phyloP scores from a whole-genome alignment of 2,113 vertebrate species.

The Oreocharis arfaki region DNA sequence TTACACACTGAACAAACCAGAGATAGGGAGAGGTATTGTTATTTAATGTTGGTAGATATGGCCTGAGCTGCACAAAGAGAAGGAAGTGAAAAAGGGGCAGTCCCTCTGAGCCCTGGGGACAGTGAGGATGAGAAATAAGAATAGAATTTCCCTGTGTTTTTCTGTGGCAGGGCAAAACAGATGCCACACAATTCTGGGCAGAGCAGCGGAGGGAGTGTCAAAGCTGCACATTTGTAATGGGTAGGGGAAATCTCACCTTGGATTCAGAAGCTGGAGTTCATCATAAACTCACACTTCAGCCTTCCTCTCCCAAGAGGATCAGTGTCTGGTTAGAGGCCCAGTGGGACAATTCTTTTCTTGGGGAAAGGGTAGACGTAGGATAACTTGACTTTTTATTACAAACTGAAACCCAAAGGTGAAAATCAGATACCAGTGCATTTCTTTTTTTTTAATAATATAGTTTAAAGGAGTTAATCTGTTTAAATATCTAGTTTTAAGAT shows the following conservation, averaged over 20 bases:
- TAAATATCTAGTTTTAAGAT: not conserved
- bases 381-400: not conserved
- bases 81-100: not conserved
- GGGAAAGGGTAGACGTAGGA: not conserved
- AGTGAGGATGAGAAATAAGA: not conserved
- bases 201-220: not conserved
- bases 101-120: not conserved
- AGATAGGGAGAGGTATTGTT: not conserved
- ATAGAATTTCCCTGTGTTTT: not conserved
- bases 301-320: not conserved
- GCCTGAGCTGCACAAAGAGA: not conserved
- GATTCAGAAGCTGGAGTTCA: not conserved
- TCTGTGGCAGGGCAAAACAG: not conserved
- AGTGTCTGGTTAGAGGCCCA: accelerated
- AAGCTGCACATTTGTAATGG: not conserved
- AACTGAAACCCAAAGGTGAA: not conserved
- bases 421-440: not conserved
- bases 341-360: not conserved
- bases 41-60: not conserved
- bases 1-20: not conserved
- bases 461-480: not conserved
- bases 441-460: not conserved
- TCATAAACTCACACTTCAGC: not conserved
- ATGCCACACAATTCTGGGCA: not conserved
- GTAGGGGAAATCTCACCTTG: not conserved